These are phyloP conservation scores for Tor tambroides DNA, from an alignment of 2,113 vertebrate genomes.

Conservation along the genomic window DNA sequence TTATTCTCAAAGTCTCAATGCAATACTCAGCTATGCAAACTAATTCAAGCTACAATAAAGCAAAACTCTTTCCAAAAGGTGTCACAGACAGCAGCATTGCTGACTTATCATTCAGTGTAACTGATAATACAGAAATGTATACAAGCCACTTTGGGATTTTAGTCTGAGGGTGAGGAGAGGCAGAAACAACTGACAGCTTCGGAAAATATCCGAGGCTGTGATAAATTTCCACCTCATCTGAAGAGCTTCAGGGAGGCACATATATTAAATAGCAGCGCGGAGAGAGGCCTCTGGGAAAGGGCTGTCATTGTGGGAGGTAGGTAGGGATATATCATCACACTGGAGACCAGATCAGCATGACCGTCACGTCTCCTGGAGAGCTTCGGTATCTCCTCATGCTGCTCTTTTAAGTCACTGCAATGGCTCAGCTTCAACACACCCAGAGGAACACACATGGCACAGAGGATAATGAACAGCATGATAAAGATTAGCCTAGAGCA, in stretches of 20 bases:
- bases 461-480: background rate
- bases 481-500: background rate
- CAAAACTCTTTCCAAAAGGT: background rate
- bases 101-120: background rate
- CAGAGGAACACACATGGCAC: background rate
- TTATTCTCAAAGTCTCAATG: background rate
- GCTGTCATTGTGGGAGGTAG: background rate
- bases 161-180: background rate
- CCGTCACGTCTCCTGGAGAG: conserved; percentile 25
- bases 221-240: background rate
- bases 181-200: conserved; percentile 3
- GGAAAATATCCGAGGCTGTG: conserved; percentile 19
- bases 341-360: conserved; percentile 33
- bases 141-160: background rate
- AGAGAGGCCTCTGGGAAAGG: background rate
- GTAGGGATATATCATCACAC: background rate
- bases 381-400: background rate
- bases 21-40: background rate
- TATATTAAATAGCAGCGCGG: conserved; percentile 11
- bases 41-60: background rate
- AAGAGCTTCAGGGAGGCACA: conserved; percentile 7
- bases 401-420: background rate
- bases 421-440: background rate
- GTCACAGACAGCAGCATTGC: background rate
- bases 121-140: background rate